Evolutionary conservation across 2,888 invertebrate species (phyloP), one percentile per base, ranked within the genome.

Genomic region (Octodonta nipae): DNA sequence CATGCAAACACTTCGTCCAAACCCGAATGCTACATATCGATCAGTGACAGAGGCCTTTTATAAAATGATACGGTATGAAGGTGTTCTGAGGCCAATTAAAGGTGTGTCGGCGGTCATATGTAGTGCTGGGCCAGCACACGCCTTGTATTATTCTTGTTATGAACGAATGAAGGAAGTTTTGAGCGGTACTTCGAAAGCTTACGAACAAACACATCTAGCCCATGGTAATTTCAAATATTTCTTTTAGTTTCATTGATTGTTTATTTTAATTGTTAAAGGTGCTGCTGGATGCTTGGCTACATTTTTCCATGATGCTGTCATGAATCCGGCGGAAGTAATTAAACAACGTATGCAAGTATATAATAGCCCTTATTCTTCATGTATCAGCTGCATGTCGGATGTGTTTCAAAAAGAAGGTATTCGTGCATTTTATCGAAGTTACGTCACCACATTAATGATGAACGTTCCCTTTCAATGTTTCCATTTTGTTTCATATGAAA

Each of bases 11-110:
- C n/a, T n/a, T n/a, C n/a, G n/a, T n/a, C n/a, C n/a, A n/a, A n/a
- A 34, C 33, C 26, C 24, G 33, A 29, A 34, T 34, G 33, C 33
- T n/a, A n/a, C n/a, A n/a, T n/a, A n/a, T n/a, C n/a, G n/a, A n/a
- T n/a, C n/a, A n/a, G n/a, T n/a, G n/a, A n/a, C n/a, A n/a, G n/a
- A 26, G 17, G 13, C 26, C 6, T 26, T 34, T 11, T 12, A 13
- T 7, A 34, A 24, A 15, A 34, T 34, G 33, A 12, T 34, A 2
- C 5, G 5, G 5, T 11, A 25, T n/a, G 33, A 34, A 16, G 33
- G 33, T 29, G 3, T 16, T 11, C 12, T 34, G 1, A 34, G 33
- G 10, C 33, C 33, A 20, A 29, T 34, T 5, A 20, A 29, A 5
- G 33, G 33, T 3, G 15, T 34, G 4, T 14, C 33, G 8, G 25